Evolutionary conservation across 2,888 invertebrate genomes (phyloP), one percentile per base, ranked within the genome.

Genomic region (Tortrix viridana): DNA sequence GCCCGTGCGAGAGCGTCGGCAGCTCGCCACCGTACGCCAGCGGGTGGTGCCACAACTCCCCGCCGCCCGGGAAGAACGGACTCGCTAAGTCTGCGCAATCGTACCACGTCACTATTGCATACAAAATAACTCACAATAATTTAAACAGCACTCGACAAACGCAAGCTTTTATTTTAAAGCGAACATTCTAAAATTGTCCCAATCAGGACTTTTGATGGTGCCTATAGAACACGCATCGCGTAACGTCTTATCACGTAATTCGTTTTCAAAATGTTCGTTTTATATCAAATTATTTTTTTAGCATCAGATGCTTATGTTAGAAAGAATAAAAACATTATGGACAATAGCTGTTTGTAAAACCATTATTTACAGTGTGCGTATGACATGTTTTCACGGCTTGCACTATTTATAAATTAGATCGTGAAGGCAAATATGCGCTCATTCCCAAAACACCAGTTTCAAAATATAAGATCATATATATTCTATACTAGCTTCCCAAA

Each of bases 11-110:
- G 80, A 97, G 93, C 74, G 96, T 93, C 68, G 96, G 97, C 86
- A 98, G 93, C 89, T 98, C 97, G 71, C 96, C 96, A 58, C 96
- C 95, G 70, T 94, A 93, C 67, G 94, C 94, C 75, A 97, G 95
- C 93, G 97, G 93, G 86, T 96, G 97, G 92, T 97, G 97, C 98
- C 98, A 98, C 86, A 98, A 93, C 93, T 98, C 98, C 67, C 96
- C 97, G 67, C 91, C 85, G 89, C 94, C 92, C 76, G 98, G 97
- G 95, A 98, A 98, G 95, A 98, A 98, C 79, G 98, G 98, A 80
- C 97, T 96, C 84, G 97, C 97, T 94, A 98, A 93, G 94, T 98
- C 98, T 97, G 95, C 71, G 93, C 92, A 82, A 67, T 71, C 82
- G 63, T 63, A 63, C 63, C 63, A 63, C 63, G 63, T 63, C 63